Base-by-base conservation (phyloP, 2,888 invertebrate species). In the Didymodactylos carnosus region DNA sequence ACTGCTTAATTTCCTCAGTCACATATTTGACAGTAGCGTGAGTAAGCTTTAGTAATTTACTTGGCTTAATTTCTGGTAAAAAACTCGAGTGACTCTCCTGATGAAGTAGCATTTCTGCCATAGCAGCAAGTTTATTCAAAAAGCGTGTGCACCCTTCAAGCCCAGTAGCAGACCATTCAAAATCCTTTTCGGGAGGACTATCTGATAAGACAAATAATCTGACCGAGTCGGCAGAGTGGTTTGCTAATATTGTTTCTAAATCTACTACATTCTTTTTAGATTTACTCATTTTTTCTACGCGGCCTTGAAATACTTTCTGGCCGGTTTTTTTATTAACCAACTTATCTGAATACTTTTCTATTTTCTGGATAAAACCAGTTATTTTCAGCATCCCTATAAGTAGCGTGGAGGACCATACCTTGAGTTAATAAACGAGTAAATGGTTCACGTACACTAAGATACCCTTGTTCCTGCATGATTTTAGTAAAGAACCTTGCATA, bases 331-430 rank as follows among this genome's bases (percentile, higher is more conserved):
- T 7, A 27, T 51, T n/a, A 23, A 51, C 25, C 25, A 51, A 51
- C n/a, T 23, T 51, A 27, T 51, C 25, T 10, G n/a, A 23, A 23
- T 51, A 27, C 25, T 51, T 25, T 51, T 23, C 25, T 39, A 69
- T 29, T 39, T 39, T 29, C 11, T 39, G n/a, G 29, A n/a, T 23
- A 29, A 69, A 69, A 29, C 23, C 69, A 23, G 29, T 69, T 69
- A 35, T n/a, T 39, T 25, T 69, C 69, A n/a, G n/a, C 35, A 69
- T 23, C 35, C 25, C 88, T 86, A 81, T 87, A 92, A 29, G 90
- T 90, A 78, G 89, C 87, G 0, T 92, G 92, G 88, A 90, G 91
- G 8, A 94, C 89, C 89, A 94, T 91, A n/a, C 95, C 97, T 84
- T 95, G 92, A 0, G 94, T 92, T 23, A 98, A 85, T 11, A 99